phyloP scores from a whole-genome alignment of 23 tunicate species.

The Oikopleura dioica region DNA sequence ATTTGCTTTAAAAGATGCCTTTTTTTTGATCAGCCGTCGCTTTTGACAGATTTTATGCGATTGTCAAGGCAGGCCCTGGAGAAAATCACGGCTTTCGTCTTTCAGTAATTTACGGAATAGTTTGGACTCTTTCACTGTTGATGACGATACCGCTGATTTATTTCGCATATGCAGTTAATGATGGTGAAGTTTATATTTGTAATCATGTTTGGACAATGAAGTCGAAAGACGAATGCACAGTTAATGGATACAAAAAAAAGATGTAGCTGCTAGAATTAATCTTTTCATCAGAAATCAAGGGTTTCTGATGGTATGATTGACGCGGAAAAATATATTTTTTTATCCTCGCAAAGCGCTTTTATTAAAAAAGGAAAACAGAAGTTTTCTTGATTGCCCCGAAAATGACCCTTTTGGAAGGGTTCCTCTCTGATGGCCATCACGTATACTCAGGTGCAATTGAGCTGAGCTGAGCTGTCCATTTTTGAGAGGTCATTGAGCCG shows the following conservation, averaged over 20 bases:
- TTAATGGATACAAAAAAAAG: not conserved
- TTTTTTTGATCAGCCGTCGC: not conserved
- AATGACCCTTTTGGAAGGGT: no score
- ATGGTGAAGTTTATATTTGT: not conserved
- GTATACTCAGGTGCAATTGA: no score
- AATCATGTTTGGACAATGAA: not conserved
- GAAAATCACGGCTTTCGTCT: not conserved
- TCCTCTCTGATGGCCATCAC: no score
- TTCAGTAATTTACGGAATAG: not conserved
- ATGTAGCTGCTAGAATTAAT: no score
- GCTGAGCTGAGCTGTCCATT: no score
- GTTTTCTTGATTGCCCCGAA: no score
- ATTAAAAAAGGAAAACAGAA: no score
- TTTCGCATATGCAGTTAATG: not conserved
- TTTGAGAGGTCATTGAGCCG: no score
- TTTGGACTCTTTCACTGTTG: not conserved
- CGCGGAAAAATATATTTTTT: no score
- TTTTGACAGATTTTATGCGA: constrained; percentile 10
- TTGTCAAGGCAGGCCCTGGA: not conserved
- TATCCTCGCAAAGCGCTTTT: no score
- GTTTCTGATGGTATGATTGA: no score
- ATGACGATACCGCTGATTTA: not conserved
- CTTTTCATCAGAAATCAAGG: no score
- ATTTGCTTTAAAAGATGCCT: not conserved
- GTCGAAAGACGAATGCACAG: not conserved